phyloP scores from a whole-genome alignment of 2,888 invertebrate genomes.

The Drosophila fungiperda region DNA sequence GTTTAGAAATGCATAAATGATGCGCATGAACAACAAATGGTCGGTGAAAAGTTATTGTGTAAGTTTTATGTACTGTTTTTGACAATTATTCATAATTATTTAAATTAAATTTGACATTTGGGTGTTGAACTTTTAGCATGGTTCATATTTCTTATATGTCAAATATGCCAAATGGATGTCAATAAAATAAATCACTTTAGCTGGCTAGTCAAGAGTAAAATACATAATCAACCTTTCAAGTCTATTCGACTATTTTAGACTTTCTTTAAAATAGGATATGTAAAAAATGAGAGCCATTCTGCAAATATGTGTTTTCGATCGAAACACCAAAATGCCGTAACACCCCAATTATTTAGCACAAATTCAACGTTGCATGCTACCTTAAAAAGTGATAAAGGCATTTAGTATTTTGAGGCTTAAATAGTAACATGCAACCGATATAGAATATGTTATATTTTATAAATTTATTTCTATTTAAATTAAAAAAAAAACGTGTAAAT shows the following conservation, averaged over 20 bases:
- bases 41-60: constrained; percentile 24
- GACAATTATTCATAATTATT: constrained; percentile 53
- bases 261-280: background rate
- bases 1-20: constrained; percentile 59
- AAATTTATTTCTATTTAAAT: constrained; percentile 49
- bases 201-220: background rate
- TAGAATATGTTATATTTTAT: background rate
- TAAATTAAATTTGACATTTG: constrained; percentile 17
- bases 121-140: background rate
- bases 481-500: constrained; percentile 28
- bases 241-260: background rate
- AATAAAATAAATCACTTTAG: background rate
- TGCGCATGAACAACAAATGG: constrained; percentile 17
- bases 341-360: background rate
- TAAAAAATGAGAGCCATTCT: background rate
- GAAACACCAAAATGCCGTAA: background rate
- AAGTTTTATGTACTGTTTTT: constrained; percentile 26
- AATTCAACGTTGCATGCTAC: background rate
- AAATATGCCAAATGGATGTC: background rate
- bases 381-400: constrained; percentile 20
- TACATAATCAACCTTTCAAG: background rate
- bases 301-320: background rate
- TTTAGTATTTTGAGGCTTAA: constrained; percentile 20
- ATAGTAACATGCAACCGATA: constrained; percentile 3
- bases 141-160: background rate